phyloP scores from a whole-genome alignment of 2,888 invertebrate genomes.

The Gerris lacustris region DNA sequence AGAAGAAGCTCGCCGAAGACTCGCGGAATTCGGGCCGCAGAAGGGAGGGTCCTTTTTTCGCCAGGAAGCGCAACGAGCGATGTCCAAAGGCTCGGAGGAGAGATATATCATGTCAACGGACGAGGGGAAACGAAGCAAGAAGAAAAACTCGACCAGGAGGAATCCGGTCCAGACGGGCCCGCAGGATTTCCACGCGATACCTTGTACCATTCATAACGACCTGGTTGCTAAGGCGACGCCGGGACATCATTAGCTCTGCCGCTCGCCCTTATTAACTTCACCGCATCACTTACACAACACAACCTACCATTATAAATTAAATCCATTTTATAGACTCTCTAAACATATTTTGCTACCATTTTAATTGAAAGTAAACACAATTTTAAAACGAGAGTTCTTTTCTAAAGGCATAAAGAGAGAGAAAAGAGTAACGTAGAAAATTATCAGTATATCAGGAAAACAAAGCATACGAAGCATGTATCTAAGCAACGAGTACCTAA shows the following conservation, averaged over 20 bases:
- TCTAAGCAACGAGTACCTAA: too few relatives aligned
- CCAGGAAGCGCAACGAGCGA: background rate
- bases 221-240: background rate
- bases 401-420: too few relatives aligned
- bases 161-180: background rate
- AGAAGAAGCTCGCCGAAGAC: too few relatives aligned
- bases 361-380: conserved; percentile 1
- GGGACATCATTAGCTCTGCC: background rate
- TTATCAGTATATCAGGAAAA: too few relatives aligned
- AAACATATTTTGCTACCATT: background rate
- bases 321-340: background rate
- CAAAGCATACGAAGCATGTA: too few relatives aligned
- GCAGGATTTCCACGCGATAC: background rate
- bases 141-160: conserved; percentile 1
- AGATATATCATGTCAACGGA: conserved; percentile 3
- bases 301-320: background rate
- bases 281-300: background rate
- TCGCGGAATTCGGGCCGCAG: too few relatives aligned
- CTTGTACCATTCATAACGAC: background rate
- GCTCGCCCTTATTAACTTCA: background rate
- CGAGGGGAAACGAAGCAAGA: background rate
- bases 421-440: too few relatives aligned
- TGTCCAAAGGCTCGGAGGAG: background rate
- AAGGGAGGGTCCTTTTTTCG: background rate
- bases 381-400: background rate